Conservation (phyloP, 2,888 invertebrate genomes). For the Cactoblastis cactorum region DNA sequence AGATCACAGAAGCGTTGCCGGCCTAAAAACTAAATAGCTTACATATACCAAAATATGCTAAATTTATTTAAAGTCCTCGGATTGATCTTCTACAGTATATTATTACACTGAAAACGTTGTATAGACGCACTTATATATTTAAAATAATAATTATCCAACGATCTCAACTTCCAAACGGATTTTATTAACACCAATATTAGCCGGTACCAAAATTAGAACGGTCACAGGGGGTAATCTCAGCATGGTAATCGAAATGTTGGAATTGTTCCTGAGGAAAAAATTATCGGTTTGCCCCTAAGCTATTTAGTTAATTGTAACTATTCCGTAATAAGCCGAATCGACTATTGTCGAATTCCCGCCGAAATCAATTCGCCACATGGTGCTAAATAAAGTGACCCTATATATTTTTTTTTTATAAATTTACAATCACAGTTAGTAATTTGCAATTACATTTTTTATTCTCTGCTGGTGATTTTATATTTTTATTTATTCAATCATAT, state of each 20-base stretch:
- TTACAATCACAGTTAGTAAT: slow-evolving; percentile 17
- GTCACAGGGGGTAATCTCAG: slow-evolving; percentile 47
- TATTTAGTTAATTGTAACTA: slow-evolving; percentile 61
- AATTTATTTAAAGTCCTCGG: too few relatives aligned
- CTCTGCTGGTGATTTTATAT: not conserved
- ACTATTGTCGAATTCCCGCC: slow-evolving; percentile 50
- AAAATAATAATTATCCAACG: slow-evolving; percentile 35
- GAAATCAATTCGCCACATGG: slow-evolving; percentile 52
- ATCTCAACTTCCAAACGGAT: slow-evolving; percentile 43
- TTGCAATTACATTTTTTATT: not conserved
- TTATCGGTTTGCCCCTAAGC: slow-evolving; percentile 69
- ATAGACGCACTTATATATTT: not conserved
- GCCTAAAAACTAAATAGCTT: too few relatives aligned
- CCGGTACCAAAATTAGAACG: slow-evolving; percentile 34
- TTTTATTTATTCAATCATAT: not conserved
- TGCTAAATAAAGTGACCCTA: slow-evolving; percentile 34
- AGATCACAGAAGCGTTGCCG: too few relatives aligned
- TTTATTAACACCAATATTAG: slow-evolving; percentile 40
- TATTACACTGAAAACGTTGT: not conserved
- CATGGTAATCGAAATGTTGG: slow-evolving; percentile 54
- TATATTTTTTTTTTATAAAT: slow-evolving; percentile 21
- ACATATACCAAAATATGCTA: too few relatives aligned
- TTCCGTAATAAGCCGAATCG: slow-evolving; percentile 68
- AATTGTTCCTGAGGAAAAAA: slow-evolving; percentile 53
- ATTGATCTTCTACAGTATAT: not conserved